These are phyloP conservation scores for Podarcis siculus DNA, from an alignment of 2,797 vertebrate species.

Conservation along the genomic window DNA sequence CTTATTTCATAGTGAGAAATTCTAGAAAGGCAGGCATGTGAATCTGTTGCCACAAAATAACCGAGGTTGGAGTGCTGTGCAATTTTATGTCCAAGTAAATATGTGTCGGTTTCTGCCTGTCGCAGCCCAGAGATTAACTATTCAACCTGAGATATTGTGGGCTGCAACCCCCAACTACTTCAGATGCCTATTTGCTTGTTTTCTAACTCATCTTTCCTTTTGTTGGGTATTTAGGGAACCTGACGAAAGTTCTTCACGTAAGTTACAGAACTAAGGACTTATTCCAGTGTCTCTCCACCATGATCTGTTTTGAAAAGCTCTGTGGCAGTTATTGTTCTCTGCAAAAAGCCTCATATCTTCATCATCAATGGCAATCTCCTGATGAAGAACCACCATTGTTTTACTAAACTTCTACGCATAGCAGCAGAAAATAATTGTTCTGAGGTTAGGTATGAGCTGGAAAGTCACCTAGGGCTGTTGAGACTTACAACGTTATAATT, in stretches of 20 bases:
- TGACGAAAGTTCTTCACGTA: slow-evolving; percentile 51
- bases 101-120: not conserved
- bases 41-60: not conserved
- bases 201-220: slow-evolving; percentile 51
- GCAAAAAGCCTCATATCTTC: not conserved
- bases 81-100: not conserved
- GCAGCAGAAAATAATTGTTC: not conserved
- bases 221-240: slow-evolving; percentile 56
- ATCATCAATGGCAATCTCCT: not conserved
- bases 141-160: not conserved
- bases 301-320: not conserved
- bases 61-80: too few relatives aligned
- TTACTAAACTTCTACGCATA: not conserved
- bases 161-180: not conserved
- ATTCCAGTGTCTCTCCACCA: not conserved
- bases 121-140: not conserved
- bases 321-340: not conserved
- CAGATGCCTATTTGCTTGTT: slow-evolving; percentile 17
- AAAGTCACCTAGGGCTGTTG: not conserved
- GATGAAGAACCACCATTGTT: not conserved
- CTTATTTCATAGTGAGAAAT: not conserved
- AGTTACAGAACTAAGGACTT: slow-evolving; percentile 50
- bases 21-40: not conserved
- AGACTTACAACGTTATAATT: not conserved
- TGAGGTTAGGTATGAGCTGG: not conserved